Percentiles rank a stretch among this genome's conserved stretches.
Evolutionary conservation across 2,113 vertebrate genomes (phyloP).

Genomic region (Microcebus murinus): DNA sequence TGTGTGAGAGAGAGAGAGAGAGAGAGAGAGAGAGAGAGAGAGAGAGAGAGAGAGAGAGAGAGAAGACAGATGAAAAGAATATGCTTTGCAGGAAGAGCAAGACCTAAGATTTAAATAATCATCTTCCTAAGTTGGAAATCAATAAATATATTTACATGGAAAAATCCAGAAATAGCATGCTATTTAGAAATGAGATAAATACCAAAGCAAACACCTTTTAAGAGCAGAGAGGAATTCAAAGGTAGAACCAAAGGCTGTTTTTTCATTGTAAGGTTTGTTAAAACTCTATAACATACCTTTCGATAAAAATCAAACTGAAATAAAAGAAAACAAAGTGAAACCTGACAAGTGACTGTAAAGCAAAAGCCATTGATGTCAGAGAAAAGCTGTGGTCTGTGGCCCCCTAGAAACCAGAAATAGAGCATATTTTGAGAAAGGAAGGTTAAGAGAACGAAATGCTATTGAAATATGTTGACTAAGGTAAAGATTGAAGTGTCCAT

Average conservation of each 20-base stretch:
- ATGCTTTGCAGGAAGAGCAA: background rate
- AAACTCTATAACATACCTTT: background rate
- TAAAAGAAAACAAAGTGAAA: background rate
- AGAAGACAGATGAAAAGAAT: background rate
- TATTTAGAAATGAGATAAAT: constrained; percentile 43
- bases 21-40: too few relatives aligned
- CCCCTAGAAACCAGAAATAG: background rate
- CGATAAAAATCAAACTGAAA: background rate
- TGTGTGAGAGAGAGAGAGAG: too few relatives aligned
- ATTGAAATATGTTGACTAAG: background rate
- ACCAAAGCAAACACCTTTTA: background rate
- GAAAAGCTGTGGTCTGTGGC: background rate
- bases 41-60: background rate
- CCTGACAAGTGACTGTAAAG: background rate
- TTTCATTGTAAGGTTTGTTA: background rate
- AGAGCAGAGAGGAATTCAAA: background rate
- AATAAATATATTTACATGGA: background rate
- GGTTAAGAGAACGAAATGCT: background rate
- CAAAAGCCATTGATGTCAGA: background rate
- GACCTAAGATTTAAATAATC: background rate
- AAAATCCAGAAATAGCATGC: background rate
- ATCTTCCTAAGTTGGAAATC: background rate
- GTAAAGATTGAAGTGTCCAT: background rate
- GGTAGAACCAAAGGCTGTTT: background rate
- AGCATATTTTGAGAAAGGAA: background rate